phyloP scores from a whole-genome alignment of 2,113 vertebrate species.

The Mustela nigripes region DNA sequence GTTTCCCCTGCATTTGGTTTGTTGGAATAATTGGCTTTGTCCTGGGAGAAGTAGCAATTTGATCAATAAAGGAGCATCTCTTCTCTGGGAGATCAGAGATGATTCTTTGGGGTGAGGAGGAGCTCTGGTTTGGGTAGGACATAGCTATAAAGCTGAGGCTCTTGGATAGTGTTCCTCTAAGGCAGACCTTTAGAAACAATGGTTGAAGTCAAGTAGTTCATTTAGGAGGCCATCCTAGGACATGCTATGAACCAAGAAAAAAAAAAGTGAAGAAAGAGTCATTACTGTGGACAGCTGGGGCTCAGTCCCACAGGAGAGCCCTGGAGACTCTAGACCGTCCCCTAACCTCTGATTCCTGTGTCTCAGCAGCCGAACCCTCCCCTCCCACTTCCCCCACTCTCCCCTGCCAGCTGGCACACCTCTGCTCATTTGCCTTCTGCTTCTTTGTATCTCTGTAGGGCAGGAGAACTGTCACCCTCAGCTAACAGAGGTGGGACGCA shows the following conservation, averaged over 20 bases:
- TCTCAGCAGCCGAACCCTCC: neutral
- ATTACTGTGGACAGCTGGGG: neutral
- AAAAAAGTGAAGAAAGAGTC: neutral
- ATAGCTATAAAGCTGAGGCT: neutral
- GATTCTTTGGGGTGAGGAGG: too few relatives aligned
- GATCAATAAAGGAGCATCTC: neutral
- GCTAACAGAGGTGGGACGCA: neutral
- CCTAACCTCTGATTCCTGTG: neutral
- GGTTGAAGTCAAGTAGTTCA: neutral
- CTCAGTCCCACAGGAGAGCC: neutral
- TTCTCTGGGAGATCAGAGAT: neutral
- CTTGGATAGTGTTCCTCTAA: neutral
- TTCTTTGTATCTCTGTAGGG: neutral
- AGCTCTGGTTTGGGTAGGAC: neutral
- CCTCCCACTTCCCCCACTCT: too few relatives aligned
- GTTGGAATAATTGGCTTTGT: neutral
- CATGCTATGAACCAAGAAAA: neutral
- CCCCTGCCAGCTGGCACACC: neutral
- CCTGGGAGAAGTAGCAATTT: neutral
- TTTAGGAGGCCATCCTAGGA: neutral
- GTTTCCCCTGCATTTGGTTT: neutral
- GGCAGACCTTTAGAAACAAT: neutral
- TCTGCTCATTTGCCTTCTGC: neutral
- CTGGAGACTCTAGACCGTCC: neutral
- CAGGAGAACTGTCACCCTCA: neutral